Evolutionary conservation across 2,113 vertebrate species (phyloP), one percentile per base, ranked within the genome.

Genomic region (Ornithorhynchus anatinus): DNA sequence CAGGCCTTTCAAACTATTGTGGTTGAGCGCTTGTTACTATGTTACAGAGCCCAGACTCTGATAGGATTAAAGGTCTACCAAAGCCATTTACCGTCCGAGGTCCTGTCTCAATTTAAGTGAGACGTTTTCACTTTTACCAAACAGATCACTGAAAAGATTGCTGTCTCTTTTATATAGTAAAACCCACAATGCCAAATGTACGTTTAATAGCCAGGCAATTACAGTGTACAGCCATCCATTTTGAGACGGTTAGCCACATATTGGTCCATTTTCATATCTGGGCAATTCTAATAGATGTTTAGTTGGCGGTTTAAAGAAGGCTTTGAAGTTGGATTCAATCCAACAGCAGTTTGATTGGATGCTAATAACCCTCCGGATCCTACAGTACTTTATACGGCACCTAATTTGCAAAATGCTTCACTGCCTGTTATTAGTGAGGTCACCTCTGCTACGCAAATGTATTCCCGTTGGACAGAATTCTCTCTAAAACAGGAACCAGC

Each of bases 391-490:
- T 76, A 36, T 58, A 12, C 44, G 22, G 56, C 13, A 38, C 66
- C 61, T 59, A 52, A 69, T 60, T 58, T 69, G 20, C 62, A 63
- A 31, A 40, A 27, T 27, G 40, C 22, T 69, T 62, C 40, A 69
- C 43, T 45, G 37, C 27, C 20, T 40, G 35, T 47, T 33, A 73
- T 68, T 50, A 50, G 31, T 27, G 25, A 50, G 71, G 31, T 22
- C 38, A 63, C 56, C 38, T 29, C 8, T 77, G 23, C 8, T 57
- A 63, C 51, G 59, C 56, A 17, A 29, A 27, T 29, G 47, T 19
- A 75, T 79, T 79, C 75, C 36, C 22, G 53, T 69, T 72, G 79
- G 58, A 75, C 69, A 57, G 35, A 62, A 60, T 27, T 69, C 39
- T 59, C 10, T 43, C 9, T 15, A 47, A 19, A 59, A n/a, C n/a